phyloP scores from a whole-genome alignment of 2,888 invertebrate genomes.

The Meganola albula region DNA sequence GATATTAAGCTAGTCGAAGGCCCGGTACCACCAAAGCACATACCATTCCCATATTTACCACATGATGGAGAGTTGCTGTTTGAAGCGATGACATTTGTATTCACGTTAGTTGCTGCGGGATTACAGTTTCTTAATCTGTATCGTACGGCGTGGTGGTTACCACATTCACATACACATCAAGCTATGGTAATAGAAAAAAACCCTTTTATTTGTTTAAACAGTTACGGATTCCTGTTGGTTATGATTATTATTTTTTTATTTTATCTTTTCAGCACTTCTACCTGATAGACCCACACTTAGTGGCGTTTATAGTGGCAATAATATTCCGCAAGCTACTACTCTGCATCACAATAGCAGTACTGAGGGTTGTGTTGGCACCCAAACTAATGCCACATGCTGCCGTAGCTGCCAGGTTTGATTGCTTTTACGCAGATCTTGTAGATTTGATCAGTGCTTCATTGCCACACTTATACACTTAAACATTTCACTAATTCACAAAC shows the following conservation, averaged over 20 bases:
- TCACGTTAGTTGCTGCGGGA: slow-evolving; percentile 86
- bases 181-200: too few relatives aligned
- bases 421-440: too few relatives aligned
- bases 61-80: slow-evolving; percentile 89
- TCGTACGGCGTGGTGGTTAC: slow-evolving; percentile 98
- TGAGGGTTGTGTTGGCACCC: slow-evolving; percentile 68
- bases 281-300: slow-evolving; percentile 92
- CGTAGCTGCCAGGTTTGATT: slow-evolving; percentile 44
- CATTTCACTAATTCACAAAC: too few relatives aligned
- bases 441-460: too few relatives aligned
- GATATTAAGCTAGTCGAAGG: slow-evolving; percentile 51
- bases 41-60: slow-evolving; percentile 87
- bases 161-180: slow-evolving; percentile 92
- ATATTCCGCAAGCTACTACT: slow-evolving; percentile 88
- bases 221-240: background rate
- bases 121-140: slow-evolving; percentile 97
- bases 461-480: too few relatives aligned
- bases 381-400: slow-evolving; percentile 55
- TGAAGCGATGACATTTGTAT: slow-evolving; percentile 90
- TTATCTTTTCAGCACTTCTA: slow-evolving; percentile 92
- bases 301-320: slow-evolving; percentile 89
- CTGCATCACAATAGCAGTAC: slow-evolving; percentile 69
- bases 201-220: background rate
- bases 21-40: slow-evolving; percentile 84
- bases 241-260: slow-evolving; percentile 8